A percentile compares a stretch with the other conserved stretches of the same genome.
Conservation (phyloP, 2,797 vertebrate genomes). For the Malurus splendens region DNA sequence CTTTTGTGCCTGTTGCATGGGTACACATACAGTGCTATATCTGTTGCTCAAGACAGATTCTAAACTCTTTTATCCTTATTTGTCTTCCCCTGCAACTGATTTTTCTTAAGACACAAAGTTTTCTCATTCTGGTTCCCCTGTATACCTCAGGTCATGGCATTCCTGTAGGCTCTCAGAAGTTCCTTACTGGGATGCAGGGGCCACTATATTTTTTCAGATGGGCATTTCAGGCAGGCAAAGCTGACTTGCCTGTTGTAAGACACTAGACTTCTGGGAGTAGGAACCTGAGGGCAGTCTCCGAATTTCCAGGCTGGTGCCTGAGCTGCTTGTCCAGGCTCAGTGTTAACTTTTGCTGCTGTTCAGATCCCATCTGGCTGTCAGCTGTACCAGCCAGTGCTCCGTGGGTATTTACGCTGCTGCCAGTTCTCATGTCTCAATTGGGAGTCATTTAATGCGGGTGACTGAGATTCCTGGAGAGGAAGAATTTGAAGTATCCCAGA, state of each 20-base stretch:
- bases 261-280: background rate
- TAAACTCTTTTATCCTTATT: background rate
- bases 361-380: constrained; percentile 37
- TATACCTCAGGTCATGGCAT: background rate
- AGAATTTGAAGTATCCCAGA: constrained; percentile 39
- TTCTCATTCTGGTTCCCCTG: background rate
- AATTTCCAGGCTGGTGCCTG: background rate
- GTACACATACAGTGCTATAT: background rate
- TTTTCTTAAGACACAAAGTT: background rate
- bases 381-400: constrained; percentile 18
- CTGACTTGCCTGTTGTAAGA: background rate
- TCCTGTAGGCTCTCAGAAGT: background rate
- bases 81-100: background rate
- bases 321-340: background rate
- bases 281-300: background rate
- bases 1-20: background rate
- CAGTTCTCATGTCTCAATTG: constrained; percentile 48
- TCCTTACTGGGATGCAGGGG: background rate
- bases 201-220: background rate
- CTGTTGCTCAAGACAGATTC: background rate
- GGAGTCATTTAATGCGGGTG: constrained; percentile 13
- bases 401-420: constrained; percentile 25
- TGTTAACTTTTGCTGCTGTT: constrained; percentile 1
- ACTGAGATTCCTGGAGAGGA: constrained; percentile 31
- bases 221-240: background rate